Base-by-base conservation (phyloP, 2,113 vertebrate species). In the Fulmarus glacialis region DNA sequence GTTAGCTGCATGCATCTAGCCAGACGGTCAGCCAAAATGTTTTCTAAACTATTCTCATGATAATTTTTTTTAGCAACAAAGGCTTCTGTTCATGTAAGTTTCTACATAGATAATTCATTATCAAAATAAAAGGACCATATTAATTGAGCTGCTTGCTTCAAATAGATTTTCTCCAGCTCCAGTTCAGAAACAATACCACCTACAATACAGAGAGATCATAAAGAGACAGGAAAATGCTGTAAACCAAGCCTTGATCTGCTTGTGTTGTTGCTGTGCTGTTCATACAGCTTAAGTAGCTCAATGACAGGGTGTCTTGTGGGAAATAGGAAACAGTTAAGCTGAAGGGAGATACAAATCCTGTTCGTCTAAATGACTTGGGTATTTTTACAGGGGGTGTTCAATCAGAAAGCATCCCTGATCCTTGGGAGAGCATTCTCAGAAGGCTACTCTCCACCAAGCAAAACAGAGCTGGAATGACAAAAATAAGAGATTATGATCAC, bases 271-370 rank as follows among this genome's bases (percentile, higher is more conserved):
- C 80, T 87, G 36, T 85, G 70, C 62, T 95, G 52, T 70, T 95
- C 63, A 23, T 68, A 81, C 1, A 0, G 53, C 78, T 85, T 84
- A 94, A 97, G 84, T 8, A 95, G 86, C 81, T 94, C 84, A 63
- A 45, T 82, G 75, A 91, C 64, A 87, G n/a, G 14, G 42, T 81
- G 38, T 88, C 84, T 93, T 70, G 23, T 72, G 67, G 78, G 92
- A 97, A 95, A 96, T 12, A 50, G 16, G 43, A 79, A 96, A 62
- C 58, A 47, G 89, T 93, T 95, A 91, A 84, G 38, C 71, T 73
- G 53, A 94, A 96, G 42, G 47, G 60, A 97, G 60, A 80, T 80
- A 89, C n/a, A 95, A 94, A 96, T 90, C 81, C 81, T 80, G 22
- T 78, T 92, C 32, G 8, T 42, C 82, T 94, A 79, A 89, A 75